Evolutionary conservation across 2,888 invertebrate species (phyloP).

Genomic region (Bombyx huttoni): DNA sequence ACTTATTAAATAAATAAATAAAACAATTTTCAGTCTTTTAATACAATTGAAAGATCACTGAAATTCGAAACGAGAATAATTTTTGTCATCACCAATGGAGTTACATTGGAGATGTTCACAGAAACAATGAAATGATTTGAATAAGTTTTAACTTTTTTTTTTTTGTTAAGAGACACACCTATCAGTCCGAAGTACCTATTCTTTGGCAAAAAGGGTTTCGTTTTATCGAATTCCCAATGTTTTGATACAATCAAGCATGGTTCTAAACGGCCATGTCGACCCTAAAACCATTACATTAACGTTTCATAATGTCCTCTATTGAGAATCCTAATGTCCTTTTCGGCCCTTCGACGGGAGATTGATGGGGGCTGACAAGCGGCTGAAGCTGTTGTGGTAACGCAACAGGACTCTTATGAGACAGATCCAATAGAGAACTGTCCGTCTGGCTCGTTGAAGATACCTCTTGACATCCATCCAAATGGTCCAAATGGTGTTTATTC

Average conservation of each 20-base stretch:
- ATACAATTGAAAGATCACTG: constrained; percentile 5
- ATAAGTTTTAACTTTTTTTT: too few relatives aligned
- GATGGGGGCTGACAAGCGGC: constrained; percentile 33
- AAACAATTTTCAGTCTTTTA: constrained; percentile 60
- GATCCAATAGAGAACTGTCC: constrained; percentile 66
- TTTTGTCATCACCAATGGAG: neutral
- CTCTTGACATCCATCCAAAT: constrained; percentile 65
- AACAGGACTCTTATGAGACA: constrained; percentile 68
- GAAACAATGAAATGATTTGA: neutral
- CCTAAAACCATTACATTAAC: constrained; percentile 56
- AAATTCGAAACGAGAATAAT: neutral
- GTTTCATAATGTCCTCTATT: constrained; percentile 91
- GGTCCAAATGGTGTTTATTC: constrained; percentile 60
- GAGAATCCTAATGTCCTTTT: constrained; percentile 80
- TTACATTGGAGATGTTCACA: neutral
- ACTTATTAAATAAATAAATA: constrained; percentile 13
- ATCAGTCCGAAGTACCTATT: constrained; percentile 31
- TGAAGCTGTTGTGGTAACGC: constrained; percentile 34
- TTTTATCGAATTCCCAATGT: neutral
- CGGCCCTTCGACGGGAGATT: constrained; percentile 50
- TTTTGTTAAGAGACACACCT: constrained; percentile 12
- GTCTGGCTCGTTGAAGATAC: constrained; percentile 65
- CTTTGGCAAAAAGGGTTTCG: constrained; percentile 25
- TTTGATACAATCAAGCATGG: too few relatives aligned
- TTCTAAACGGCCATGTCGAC: neutral